Conservation (phyloP, 2,888 invertebrate genomes). For the Unio pictorum region DNA sequence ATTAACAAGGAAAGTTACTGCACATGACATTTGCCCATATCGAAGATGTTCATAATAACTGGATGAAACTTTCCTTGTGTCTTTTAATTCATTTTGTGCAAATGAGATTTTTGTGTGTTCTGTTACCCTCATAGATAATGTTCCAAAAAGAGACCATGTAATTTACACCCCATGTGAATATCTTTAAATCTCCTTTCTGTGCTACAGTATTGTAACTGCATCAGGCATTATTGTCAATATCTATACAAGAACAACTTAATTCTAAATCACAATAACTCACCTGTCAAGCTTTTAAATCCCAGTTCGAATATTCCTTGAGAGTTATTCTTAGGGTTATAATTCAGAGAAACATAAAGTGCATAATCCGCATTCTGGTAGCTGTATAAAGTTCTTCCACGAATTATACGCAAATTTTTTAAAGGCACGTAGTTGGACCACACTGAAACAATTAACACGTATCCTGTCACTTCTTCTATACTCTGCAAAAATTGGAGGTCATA, state of each 20-base stretch:
- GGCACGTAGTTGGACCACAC: constrained; percentile 89
- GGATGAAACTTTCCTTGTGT: no score
- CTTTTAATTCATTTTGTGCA: no score
- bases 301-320: constrained; percentile 62
- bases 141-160: no score
- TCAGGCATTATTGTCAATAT: not conserved
- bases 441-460: constrained; percentile 95
- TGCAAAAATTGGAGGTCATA: constrained; percentile 92
- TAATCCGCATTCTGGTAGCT: constrained; percentile 79
- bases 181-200: no score
- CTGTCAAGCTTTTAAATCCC: constrained; percentile 51
- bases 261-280: constrained; percentile 36
- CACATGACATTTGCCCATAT: no score
- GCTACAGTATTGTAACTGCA: no score
- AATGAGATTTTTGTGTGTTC: no score
- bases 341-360: constrained; percentile 65
- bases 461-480: constrained; percentile 92
- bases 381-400: constrained; percentile 92
- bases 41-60: no score
- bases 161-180: no score
- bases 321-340: constrained; percentile 79
- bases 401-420: constrained; percentile 91
- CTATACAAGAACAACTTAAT: not conserved
- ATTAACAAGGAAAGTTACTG: no score
- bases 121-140: no score